phyloP scores from a whole-genome alignment of 2,113 vertebrate genomes.

The Uria aalge region DNA sequence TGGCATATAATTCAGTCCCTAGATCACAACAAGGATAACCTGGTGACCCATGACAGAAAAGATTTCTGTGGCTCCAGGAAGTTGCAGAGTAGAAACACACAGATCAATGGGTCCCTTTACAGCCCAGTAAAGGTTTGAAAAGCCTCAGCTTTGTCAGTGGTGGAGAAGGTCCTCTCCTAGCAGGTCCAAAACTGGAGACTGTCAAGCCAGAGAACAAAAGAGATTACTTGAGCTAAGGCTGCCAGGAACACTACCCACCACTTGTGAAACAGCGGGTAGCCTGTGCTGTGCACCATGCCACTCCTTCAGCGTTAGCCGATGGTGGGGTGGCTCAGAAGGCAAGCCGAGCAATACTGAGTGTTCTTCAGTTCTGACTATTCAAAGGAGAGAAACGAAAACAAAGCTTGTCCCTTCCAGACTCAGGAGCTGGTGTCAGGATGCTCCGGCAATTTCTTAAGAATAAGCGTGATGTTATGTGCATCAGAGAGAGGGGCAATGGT shows the following conservation, averaged over 20 bases:
- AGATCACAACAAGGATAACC: background rate
- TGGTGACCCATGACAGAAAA: background rate
- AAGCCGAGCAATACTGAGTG: background rate
- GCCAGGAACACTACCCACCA: background rate
- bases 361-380: background rate
- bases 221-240: background rate
- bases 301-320: rapidly evolving
- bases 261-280: background rate
- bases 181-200: background rate
- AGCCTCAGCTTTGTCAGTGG: background rate
- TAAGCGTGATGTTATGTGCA: background rate
- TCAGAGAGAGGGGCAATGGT: background rate
- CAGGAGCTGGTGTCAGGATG: background rate
- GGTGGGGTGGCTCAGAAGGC: background rate
- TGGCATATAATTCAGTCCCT: background rate
- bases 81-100: background rate
- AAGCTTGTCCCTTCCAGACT: background rate
- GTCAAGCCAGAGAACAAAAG: background rate
- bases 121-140: background rate
- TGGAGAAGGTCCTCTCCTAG: background rate
- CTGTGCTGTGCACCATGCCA: background rate
- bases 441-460: background rate
- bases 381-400: background rate
- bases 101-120: background rate
- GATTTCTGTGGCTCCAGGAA: background rate